Base-by-base conservation (phyloP, 2,888 invertebrate genomes). In the Netelia fuscicornis region DNA sequence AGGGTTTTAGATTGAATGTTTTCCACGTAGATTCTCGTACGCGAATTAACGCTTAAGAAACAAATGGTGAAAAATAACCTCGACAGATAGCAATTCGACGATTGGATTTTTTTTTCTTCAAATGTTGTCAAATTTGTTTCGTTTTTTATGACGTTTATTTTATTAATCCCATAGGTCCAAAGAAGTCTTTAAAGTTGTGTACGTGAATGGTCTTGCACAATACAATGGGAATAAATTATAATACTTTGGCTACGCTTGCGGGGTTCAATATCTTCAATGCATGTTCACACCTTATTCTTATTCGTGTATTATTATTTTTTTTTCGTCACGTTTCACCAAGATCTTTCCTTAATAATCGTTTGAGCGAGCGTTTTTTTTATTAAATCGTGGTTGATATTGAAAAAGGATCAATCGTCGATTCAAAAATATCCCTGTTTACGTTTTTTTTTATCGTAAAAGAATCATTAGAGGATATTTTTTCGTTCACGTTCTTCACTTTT, bases 171-270 rank as follows among this genome's bases (percentile, higher is more conserved):
- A 93, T 92, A 93, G 92, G 91, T 93, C 92, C 93, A 93, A 91
- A 91, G 91, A 93, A 93, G 91, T 93, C 92, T 93, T 93, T 91
- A 91, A 91, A 91, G 75, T 92, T 90, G 91, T 92, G 91, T 92
- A 92, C 89, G 92, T 91, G 92, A 92, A 91, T 58, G 92, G 89
- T 92, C 90, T 93, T 92, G 91, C 92, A 92, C 92, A 92, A 92
- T 93, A 92, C 91, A 93, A 93, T 94, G 93, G 93, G 93, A 93
- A 93, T 94, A 93, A 94, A 93, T 93, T 93, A 93, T 93, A 94
- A 94, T 93, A 94, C 93, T 94, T 94, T 93, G 93, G 93, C 94
- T 91, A 93, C 92, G 92, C 91, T 92, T 92, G 91, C 90, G 89
- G 92, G 91, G 90, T 84, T 90, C 89, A 88, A 91, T 90, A 90